Evolutionary conservation across 2,888 invertebrate species (phyloP), one percentile per base, ranked within the genome.

Genomic region (Zaprionus lineosus): DNA sequence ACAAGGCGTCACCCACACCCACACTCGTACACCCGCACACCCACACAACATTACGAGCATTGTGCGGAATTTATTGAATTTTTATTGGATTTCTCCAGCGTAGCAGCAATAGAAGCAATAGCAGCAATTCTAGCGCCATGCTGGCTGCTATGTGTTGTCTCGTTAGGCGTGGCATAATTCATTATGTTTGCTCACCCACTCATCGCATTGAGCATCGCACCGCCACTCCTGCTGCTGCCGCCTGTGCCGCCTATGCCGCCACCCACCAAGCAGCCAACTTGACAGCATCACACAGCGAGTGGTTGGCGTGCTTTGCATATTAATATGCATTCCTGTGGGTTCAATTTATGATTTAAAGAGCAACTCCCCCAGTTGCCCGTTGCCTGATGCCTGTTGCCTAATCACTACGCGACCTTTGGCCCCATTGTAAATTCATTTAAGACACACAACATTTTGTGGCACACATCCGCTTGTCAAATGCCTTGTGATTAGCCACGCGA

Each of bases 31-130:
- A 16, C 14, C 14, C 31, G 21, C 34, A 24, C 21, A 18, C 41
- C 12, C 37, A 26, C 31, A 61, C 55, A 70, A 69, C 70, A 74
- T 74, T 74, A 52, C 74, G 75, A 74, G 65, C 64, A 56, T 67
- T 84, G 82, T 76, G 70, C 50, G 75, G 86, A 84, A 82, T 82
- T 83, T 86, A 83, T 83, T 86, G 86, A 84, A 84, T 86, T 83
- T 83, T 83, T 83, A 83, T 83, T 83, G 82, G 78, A 86, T 84
- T 86, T 82, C 61, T 75, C 50, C 53, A 60, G 61, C 56, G 43
- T 50, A 53, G 65, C 48, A 48, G 50, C 41, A 31, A 19, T 21
- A 34, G 46, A 36, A 48, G 40, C 12, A 21, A 36, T 46, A 51
- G 46, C 34, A 41, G 36, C 43, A 71, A 40, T 52, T 67, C 57